Conservation (phyloP, 2,797 vertebrate species). For the Darevskia nairensis region DNA sequence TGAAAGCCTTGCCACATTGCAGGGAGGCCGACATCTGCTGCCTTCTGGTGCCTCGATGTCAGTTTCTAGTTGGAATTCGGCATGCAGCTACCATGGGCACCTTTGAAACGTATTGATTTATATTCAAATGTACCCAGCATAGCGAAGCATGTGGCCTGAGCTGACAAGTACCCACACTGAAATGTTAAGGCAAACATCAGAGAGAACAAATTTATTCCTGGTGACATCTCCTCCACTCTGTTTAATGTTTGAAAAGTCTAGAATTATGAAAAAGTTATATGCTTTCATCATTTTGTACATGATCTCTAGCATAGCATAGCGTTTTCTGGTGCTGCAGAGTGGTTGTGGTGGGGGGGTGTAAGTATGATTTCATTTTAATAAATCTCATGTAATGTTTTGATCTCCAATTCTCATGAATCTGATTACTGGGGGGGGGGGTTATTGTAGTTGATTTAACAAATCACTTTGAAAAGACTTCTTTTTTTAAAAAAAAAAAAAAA, state of each 20-base stretch:
- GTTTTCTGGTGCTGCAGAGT: constrained; percentile 48
- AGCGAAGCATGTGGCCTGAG: constrained; percentile 16
- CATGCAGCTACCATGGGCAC: background rate
- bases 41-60: background rate
- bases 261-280: constrained; percentile 32
- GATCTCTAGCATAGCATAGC: constrained; percentile 45
- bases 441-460: constrained; percentile 66
- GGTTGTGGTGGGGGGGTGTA: constrained; percentile 6
- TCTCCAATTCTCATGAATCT: constrained; percentile 61
- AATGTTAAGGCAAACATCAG: constrained; percentile 52
- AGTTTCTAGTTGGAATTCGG: constrained; percentile 12
- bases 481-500: too few relatives aligned
- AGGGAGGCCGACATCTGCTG: background rate
- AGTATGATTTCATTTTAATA: constrained; percentile 63
- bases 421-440: constrained; percentile 53
- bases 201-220: constrained; percentile 68
- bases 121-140: constrained; percentile 2
- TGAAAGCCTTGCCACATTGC: background rate
- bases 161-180: constrained; percentile 28
- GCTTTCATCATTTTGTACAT: constrained; percentile 51
- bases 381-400: constrained; percentile 67
- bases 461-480: constrained; percentile 50
- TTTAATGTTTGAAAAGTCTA: constrained; percentile 45
- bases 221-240: constrained; percentile 57
- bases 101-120: constrained; percentile 4